Evolutionary conservation across 2,888 invertebrate genomes (phyloP), one percentile per base, ranked within the genome.

Genomic region (Cryptocheilus praepositus): DNA sequence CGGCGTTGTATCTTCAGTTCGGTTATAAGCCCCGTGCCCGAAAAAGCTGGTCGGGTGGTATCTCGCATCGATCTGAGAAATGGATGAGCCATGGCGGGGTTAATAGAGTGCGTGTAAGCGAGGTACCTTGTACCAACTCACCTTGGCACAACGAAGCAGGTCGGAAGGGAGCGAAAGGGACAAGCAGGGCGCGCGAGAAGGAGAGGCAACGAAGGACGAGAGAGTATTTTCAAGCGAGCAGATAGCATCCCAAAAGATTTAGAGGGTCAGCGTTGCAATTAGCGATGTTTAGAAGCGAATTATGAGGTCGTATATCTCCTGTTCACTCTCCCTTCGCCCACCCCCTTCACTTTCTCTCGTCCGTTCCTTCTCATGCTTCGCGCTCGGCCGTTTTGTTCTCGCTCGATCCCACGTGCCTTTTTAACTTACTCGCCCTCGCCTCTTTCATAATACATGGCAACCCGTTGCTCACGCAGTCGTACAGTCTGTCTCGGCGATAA

Each of bases 271-370:
- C 82, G 75, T 67, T 76, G 81, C 82, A 83, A 85, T 84, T 85
- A 84, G 82, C 81, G 82, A 83, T 84, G 82, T 85, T 85, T 84
- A 85, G 82, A 84, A 78, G 77, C 79, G 81, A 85, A 83, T 83
- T 84, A 85, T 84, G 83, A 84, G 81, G 74, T 76, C 80, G 79
- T 85, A 83, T 82, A 84, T 85, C 81, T 82, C 73, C 58, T 59
- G 71, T 54, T 54, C 65, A 51, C 70, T 69, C 67, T 67, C 69
- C 67, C 56, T 69, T 70, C 60, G 61, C 70, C 71, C 67, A 63
- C 36, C 28, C 54, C 51, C 19, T 8, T 25, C 43, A 59, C 54
- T 59, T 36, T 36, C 65, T 7, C 57, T 55, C 49, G 5, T 8
- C 16, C 49, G 49, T 61, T 18, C 28, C 56, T 52, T 46, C 43